Evolutionary conservation across 1,140 invertebrate species (phyloP).

Genomic region (Dufourea novaeangliae): DNA sequence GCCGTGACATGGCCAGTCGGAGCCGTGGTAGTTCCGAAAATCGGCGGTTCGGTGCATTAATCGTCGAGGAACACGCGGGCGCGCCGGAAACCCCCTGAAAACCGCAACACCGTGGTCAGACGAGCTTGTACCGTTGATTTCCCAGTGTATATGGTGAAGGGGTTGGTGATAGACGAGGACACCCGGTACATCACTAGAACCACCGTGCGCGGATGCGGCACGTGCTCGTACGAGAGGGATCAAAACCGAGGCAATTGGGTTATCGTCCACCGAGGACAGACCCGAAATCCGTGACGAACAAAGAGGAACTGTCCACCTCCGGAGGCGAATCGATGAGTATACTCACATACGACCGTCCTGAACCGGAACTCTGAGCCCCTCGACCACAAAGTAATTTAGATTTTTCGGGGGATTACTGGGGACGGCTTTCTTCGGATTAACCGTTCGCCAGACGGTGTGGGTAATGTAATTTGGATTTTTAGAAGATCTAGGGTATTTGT

Average conservation of each 20-base stretch:
- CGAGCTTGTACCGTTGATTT: not conserved
- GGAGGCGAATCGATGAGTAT: not conserved
- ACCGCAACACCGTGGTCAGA: not conserved
- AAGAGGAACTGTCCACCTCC: not conserved
- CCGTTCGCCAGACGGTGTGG: no score
- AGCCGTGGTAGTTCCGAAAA: no score
- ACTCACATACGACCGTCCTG: no score
- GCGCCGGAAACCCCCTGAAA: no score
- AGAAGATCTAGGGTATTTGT: no score
- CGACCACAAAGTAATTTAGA: not conserved
- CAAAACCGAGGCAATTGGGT: conserved; percentile 12
- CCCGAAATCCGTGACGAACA: conserved; percentile 2
- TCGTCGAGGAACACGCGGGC: not conserved
- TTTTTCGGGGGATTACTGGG: not conserved
- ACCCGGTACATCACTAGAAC: not conserved
- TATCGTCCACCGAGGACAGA: not conserved
- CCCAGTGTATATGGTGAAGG: no score
- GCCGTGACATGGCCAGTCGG: no score
- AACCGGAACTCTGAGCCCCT: no score
- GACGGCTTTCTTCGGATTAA: not conserved
- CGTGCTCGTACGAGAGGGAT: not conserved
- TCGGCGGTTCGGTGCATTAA: not conserved
- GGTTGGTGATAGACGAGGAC: no score
- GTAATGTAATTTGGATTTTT: no score
- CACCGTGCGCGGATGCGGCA: not conserved